These are phyloP conservation scores for Ariolimax columbianus DNA, from an alignment of 2,888 invertebrate species.

Conservation along the genomic window DNA sequence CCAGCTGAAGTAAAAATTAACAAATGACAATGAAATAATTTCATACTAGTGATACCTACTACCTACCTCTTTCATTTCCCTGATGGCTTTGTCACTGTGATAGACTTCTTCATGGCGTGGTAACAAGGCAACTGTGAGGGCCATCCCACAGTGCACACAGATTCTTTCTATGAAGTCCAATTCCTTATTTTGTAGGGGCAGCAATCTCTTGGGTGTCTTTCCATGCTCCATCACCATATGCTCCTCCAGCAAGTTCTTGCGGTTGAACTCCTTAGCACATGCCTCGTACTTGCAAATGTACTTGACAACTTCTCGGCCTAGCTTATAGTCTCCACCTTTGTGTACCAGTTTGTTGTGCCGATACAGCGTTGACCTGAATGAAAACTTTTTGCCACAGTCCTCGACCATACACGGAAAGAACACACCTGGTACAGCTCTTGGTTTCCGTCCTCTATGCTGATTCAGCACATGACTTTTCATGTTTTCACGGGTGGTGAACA, in stretches of 20 bases:
- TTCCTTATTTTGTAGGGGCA: slow-evolving; percentile 43
- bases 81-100: slow-evolving; percentile 26
- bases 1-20: no score
- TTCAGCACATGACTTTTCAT: slow-evolving; percentile 49
- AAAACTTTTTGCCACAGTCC: slow-evolving; percentile 47
- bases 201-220: slow-evolving; percentile 35
- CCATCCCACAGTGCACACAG: slow-evolving; percentile 47
- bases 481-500: slow-evolving; percentile 44
- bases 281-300: slow-evolving; percentile 38
- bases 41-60: background rate
- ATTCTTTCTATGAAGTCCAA: slow-evolving; percentile 43
- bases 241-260: slow-evolving; percentile 45
- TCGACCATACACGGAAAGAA: slow-evolving; percentile 40
- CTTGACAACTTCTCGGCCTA: slow-evolving; percentile 36
- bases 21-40: background rate
- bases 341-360: slow-evolving; percentile 49
- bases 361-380: slow-evolving; percentile 43
- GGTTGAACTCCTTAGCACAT: slow-evolving; percentile 40
- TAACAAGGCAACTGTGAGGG: slow-evolving; percentile 23
- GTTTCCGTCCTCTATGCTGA: slow-evolving; percentile 45
- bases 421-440: slow-evolving; percentile 39
- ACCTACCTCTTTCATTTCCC: slow-evolving; percentile 24
- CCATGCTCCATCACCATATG: slow-evolving; percentile 49
- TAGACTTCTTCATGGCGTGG: slow-evolving; percentile 38
- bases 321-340: slow-evolving; percentile 46